Conservation (phyloP, 2,888 invertebrate species). For the Oxyscelio sp. region DNA sequence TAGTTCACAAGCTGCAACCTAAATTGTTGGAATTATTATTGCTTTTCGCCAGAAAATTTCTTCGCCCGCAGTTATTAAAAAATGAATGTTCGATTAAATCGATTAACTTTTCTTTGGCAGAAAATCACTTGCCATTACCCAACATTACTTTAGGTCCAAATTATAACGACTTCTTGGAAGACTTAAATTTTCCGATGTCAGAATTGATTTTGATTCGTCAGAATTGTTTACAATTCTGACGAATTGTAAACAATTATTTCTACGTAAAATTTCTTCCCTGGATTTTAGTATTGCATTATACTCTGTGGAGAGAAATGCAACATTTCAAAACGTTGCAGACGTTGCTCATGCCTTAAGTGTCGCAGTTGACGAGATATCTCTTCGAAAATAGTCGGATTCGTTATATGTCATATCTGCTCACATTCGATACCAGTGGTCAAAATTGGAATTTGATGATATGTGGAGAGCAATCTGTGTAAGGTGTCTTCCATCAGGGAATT, state of each 20-base stretch:
- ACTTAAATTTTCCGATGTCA: not conserved
- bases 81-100: not conserved
- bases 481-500: not conserved
- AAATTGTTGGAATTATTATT: slow-evolving; percentile 16
- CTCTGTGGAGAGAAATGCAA: not conserved
- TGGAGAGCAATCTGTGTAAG: slow-evolving; percentile 12
- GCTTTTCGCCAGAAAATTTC: slow-evolving; percentile 27
- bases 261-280: not conserved
- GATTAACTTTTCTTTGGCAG: slow-evolving; percentile 3
- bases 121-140: not conserved
- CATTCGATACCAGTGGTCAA: not conserved
- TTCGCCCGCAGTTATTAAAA: not conserved
- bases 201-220: not conserved
- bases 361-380: not conserved
- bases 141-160: slow-evolving; percentile 14
- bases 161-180: slow-evolving; percentile 13
- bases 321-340: not conserved
- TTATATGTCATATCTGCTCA: not conserved
- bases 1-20: slow-evolving; percentile 30
- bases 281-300: slow-evolving; percentile 2
- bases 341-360: not conserved
- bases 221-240: slow-evolving; percentile 17
- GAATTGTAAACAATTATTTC: not conserved
- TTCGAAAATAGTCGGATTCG: slow-evolving; percentile 1
- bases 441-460: slow-evolving; percentile 26